Evolutionary conservation across 2,113 vertebrate species (phyloP), one percentile per base, ranked within the genome.

Genomic region (Tragelaphus buxtoni): DNA sequence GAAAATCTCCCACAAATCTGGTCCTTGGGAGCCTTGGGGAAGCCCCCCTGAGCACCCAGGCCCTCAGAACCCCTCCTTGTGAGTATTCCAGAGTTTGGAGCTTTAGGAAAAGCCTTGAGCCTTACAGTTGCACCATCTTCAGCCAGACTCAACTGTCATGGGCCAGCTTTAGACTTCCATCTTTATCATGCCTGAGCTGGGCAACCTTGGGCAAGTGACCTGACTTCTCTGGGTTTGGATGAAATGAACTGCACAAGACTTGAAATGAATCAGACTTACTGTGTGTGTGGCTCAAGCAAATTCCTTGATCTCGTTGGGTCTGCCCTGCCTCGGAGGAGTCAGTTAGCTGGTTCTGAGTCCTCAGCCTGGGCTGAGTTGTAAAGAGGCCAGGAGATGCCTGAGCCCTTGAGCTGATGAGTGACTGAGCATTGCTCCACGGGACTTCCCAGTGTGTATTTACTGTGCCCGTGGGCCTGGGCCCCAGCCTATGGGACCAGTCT

Each of bases 401-500:
- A 88, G 81, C 60, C 90, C 45, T 13, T 1, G 9, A 22, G 93
- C 30, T 28, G 86, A 16, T 9, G 18, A 35, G 35, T 35, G 83
- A 79, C 30, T 22, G 92, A 49, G 30, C 76, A 20, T 13, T 2
- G 24, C 39, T 47, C 55, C 9, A 2, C 1, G 5, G 80, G 53
- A 65, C 45, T 65, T 60, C 80, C 35, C 32, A 6, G 82, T 3
- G 0, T 30, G 74, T 56, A 56, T 63, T 47, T 49, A 74, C 26
- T 13, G 39, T 74, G 88, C 77, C 80, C 0, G 0, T 26, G 55
- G 76, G 65, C 53, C 90, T 24, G 60, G 61, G 79, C 81, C 24
- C 0, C 26, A 47, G 94, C 77, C 96, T 65, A 86, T 91, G 89
- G 89, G 96, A 84, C 95, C n/a, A 74, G 93, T 96, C 95, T 83